phyloP scores from a whole-genome alignment of 1,140 invertebrate species.

The Bombus waltoni region DNA sequence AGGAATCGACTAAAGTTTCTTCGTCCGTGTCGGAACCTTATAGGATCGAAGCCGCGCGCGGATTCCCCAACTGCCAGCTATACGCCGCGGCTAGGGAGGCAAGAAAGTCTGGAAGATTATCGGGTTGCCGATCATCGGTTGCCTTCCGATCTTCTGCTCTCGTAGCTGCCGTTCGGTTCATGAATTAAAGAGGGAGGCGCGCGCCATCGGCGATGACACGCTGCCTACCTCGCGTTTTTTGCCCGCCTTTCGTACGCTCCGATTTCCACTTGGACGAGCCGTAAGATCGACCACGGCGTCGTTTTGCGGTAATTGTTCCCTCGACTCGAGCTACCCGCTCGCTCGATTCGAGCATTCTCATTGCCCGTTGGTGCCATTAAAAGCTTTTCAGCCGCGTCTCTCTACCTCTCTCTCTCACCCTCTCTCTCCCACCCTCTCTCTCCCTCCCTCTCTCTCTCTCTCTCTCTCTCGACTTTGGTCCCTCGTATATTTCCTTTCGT shows the following conservation, averaged over 20 bases:
- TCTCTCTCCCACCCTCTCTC: constrained; percentile 13
- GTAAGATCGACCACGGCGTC: constrained; percentile 16
- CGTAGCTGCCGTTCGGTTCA: constrained; percentile 57
- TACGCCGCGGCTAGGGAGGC: constrained; percentile 3
- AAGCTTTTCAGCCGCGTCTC: constrained; percentile 71
- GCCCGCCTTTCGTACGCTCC: constrained; percentile 13
- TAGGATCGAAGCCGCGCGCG: constrained; percentile 53
- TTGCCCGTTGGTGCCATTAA: constrained; percentile 74
- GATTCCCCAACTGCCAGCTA: constrained; percentile 38
- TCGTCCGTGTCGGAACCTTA: constrained; percentile 65
- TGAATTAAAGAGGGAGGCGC: constrained; percentile 78
- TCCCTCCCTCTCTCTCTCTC: constrained; percentile 3
- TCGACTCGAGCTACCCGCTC: constrained; percentile 14
- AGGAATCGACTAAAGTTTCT: constrained; percentile 66
- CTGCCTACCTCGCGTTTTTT: constrained; percentile 67
- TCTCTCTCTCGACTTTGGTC: no score
- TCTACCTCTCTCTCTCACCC: not conserved
- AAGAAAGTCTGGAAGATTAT: constrained; percentile 58
- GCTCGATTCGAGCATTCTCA: constrained; percentile 1
- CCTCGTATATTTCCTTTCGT: no score
- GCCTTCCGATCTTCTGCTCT: not conserved
- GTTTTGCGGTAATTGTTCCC: constrained; percentile 75
- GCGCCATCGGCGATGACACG: constrained; percentile 71
- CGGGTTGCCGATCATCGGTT: constrained; percentile 13
- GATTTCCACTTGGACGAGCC: constrained; percentile 46